Conservation (phyloP, 2,113 vertebrate genomes). For the Microtus richardsoni region DNA sequence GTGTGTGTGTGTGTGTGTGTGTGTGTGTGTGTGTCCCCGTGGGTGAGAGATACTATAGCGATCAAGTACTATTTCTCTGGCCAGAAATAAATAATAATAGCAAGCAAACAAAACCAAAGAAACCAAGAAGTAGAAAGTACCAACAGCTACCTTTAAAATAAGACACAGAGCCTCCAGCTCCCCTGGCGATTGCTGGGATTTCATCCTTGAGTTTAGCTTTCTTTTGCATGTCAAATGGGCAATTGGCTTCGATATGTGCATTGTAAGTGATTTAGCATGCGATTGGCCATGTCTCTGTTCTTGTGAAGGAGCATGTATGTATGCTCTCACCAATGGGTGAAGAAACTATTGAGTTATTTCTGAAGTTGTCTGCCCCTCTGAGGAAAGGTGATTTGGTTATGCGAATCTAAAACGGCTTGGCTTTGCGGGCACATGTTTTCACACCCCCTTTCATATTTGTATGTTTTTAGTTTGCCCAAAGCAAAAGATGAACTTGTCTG, state of each 20-base stretch:
- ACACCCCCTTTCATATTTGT: conserved; percentile 1
- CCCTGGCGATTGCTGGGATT: conserved; percentile 46
- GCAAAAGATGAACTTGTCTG: conserved; percentile 40
- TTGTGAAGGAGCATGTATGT: conserved; percentile 32
- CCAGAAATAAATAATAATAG: conserved; percentile 44
- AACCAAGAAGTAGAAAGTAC: neutral
- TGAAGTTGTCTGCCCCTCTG: conserved; percentile 66
- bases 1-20: too few relatives aligned
- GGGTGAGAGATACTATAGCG: conserved; percentile 33
- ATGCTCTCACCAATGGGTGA: neutral
- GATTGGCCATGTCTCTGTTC: conserved; percentile 68
- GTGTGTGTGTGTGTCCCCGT: too few relatives aligned
- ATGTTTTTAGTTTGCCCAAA: conserved; percentile 40
- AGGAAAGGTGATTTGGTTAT: conserved; percentile 58
- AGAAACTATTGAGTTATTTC: conserved; percentile 66
- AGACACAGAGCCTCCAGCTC: neutral
- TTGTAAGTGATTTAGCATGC: conserved; percentile 58
- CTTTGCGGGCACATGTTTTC: neutral
- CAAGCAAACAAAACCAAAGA: conserved; percentile 45
- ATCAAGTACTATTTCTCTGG: conserved; percentile 65
- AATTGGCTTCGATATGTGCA: conserved; percentile 35
- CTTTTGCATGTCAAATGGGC: neutral
- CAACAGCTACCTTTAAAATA: neutral
- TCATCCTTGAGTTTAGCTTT: conserved; percentile 23
- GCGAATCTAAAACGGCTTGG: conserved; percentile 28